Evolutionary conservation across 1,140 invertebrate genomes (phyloP), one percentile per base, ranked within the genome.

Genomic region (Matsumurasca onukii): DNA sequence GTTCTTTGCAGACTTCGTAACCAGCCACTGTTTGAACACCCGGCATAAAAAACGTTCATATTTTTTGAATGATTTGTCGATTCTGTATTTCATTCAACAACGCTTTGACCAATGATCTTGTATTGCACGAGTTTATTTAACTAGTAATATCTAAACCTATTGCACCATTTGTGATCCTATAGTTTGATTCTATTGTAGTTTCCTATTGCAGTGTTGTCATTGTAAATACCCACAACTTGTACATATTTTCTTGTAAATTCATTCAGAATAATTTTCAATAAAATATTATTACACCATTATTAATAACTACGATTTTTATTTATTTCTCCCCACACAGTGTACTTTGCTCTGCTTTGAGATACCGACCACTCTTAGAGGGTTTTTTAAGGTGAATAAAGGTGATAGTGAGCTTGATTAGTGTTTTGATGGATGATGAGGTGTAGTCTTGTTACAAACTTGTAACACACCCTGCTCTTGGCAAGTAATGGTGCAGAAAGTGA

Each of bases 261-360:
- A 22, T 45, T 65, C 62, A 65, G 39, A 65, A 65, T 31, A 45
- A 45, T 65, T 65, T 65, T 65, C 62, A 65, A 65, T 65, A 65
- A 65, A 65, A 65, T 65, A 65, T 65, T 65, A 65, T 65, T 65
- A 65, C 62, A 65, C 62, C 62, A 65, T 65, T 65, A 65, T 48
- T 65, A 45, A 65, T 45, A 9, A 3, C 25, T 59, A 5, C 24
- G 49, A 20, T 51, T 51, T 51, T n/a, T n/a, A n/a, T n/a, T n/a
- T n/a, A n/a, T n/a, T n/a, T n/a, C n/a, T n/a, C n/a, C n/a, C n/a
- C n/a, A n/a, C n/a, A n/a, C n/a, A n/a, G n/a, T n/a, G n/a, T n/a
- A n/a, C n/a, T n/a, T n/a, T n/a, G n/a, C n/a, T n/a, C n/a, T n/a
- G n/a, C n/a, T n/a, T n/a, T n/a, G n/a, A n/a, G n/a, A n/a, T n/a